These are phyloP conservation scores for Ischnus inquisitorius DNA, from an alignment of 2,888 invertebrate genomes.

Conservation along the genomic window DNA sequence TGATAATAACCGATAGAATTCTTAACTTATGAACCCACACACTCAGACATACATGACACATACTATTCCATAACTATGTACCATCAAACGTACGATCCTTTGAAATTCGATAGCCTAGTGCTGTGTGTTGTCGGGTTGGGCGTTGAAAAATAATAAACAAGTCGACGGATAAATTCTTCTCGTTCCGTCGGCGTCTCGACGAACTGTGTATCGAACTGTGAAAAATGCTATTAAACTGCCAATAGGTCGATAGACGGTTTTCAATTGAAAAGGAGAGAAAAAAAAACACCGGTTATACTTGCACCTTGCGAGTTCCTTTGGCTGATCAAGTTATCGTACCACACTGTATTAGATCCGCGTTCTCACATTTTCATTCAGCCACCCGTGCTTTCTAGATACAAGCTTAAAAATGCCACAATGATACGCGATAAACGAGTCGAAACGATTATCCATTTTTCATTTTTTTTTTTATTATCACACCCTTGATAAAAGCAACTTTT, in stretches of 20 bases:
- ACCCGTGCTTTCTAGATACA: constrained; percentile 8
- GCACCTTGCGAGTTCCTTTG: constrained; percentile 44
- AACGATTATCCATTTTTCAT: constrained; percentile 5
- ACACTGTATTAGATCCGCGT: background rate
- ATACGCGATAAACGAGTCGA: constrained; percentile 35
- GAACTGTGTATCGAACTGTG: constrained; percentile 59
- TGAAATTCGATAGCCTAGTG: constrained; percentile 72
- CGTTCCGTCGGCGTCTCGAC: constrained; percentile 37
- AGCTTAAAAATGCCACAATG: constrained; percentile 48
- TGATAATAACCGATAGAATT: constrained; percentile 81
- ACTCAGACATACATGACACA: constrained; percentile 78
- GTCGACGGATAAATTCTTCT: constrained; percentile 40
- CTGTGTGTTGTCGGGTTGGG: constrained; percentile 49
- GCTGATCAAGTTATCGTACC: constrained; percentile 35
- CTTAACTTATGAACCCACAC: constrained; percentile 80
- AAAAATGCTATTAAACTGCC: constrained; percentile 29
- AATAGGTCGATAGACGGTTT: constrained; percentile 1
- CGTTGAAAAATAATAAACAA: constrained; percentile 36
- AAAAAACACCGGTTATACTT: constrained; percentile 18
- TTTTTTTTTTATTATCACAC: constrained; percentile 23
- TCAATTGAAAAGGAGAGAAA: background rate
- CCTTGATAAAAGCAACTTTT: constrained; percentile 42
- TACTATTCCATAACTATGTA: constrained; percentile 78
- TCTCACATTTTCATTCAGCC: constrained; percentile 45
- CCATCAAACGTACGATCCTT: constrained; percentile 77